Percentiles rank a stretch among this genome's conserved stretches.
These are phyloP conservation scores for Smittia sp. DNA, from an alignment of 2,888 invertebrate genomes.

Conservation along the genomic window DNA sequence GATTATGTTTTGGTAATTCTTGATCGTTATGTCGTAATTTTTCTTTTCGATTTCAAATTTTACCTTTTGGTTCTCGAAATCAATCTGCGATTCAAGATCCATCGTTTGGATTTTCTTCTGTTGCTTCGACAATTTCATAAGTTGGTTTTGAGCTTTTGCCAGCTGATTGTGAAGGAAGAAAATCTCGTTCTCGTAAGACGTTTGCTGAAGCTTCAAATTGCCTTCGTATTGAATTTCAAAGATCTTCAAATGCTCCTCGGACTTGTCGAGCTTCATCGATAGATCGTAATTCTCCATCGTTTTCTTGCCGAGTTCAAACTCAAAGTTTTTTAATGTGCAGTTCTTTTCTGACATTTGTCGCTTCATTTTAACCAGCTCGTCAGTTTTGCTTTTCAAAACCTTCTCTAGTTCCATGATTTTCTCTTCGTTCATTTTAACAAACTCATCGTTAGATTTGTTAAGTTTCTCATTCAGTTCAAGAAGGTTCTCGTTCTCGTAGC, in stretches of 20 bases:
- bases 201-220: constrained; percentile 26
- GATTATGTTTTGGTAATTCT: constrained; percentile 36
- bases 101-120: constrained; percentile 32
- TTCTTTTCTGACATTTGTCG: background rate
- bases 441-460: constrained; percentile 25
- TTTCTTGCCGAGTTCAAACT: constrained; percentile 35
- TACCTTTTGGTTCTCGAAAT: constrained; percentile 31
- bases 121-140: constrained; percentile 1
- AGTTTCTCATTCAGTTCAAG: constrained; percentile 7
- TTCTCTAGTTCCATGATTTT: constrained; percentile 20
- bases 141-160: constrained; percentile 31
- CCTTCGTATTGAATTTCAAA: constrained; percentile 38
- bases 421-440: constrained; percentile 22
- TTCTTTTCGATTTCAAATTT: constrained; percentile 37
- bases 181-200: constrained; percentile 38
- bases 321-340: constrained; percentile 13
- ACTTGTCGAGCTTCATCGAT: constrained; percentile 7
- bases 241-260: constrained; percentile 26
- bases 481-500: constrained; percentile 30
- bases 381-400: background rate
- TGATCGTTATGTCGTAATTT: constrained; percentile 34
- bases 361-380: constrained; percentile 14
- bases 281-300: constrained; percentile 30
- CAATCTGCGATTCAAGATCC: constrained; percentile 37
- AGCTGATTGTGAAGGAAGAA: constrained; percentile 35